These are phyloP conservation scores for Thecophora atra DNA, from an alignment of 2,888 invertebrate genomes.

Conservation along the genomic window DNA sequence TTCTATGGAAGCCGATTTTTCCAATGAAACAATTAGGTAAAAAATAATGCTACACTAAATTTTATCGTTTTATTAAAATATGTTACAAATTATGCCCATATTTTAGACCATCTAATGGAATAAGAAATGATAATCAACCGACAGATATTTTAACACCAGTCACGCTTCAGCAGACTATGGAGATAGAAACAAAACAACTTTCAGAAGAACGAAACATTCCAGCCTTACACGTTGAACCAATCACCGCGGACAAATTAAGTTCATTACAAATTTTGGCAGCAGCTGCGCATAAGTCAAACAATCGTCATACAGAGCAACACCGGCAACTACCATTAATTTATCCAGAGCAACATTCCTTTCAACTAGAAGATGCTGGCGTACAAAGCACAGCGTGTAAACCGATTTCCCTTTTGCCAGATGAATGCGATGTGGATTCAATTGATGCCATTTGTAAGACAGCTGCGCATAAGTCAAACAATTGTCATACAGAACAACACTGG, in stretches of 20 bases:
- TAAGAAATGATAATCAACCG: conserved; percentile 57
- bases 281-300: conserved; percentile 39
- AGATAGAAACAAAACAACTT: conserved; percentile 76
- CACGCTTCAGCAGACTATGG: conserved; percentile 76
- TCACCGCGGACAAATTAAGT: conserved; percentile 51
- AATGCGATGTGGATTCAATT: conserved; percentile 47
- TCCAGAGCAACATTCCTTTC: conserved; percentile 41
- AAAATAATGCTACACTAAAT: conserved; percentile 9
- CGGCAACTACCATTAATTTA: conserved; percentile 40
- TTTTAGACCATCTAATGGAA: conserved; percentile 36
- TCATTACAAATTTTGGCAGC: conserved; percentile 45
- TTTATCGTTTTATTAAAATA: not conserved
- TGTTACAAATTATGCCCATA: not conserved
- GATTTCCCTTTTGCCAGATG: conserved; percentile 47
- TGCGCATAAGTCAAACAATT: conserved; percentile 38
- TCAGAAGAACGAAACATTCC: conserved; percentile 57
- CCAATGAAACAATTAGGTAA: conserved; percentile 53
- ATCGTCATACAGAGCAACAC: conserved; percentile 36
- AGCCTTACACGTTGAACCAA: conserved; percentile 54
- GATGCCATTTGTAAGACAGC: too few species aligned
- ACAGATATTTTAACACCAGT: conserved; percentile 72
- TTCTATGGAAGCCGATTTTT: conserved; percentile 68
- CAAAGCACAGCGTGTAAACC: conserved; percentile 56
- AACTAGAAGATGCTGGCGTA: conserved; percentile 54
- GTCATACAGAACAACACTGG: conserved; percentile 34